phyloP scores from a whole-genome alignment of 2,888 invertebrate genomes.

The Holacanthella duospinosa region DNA sequence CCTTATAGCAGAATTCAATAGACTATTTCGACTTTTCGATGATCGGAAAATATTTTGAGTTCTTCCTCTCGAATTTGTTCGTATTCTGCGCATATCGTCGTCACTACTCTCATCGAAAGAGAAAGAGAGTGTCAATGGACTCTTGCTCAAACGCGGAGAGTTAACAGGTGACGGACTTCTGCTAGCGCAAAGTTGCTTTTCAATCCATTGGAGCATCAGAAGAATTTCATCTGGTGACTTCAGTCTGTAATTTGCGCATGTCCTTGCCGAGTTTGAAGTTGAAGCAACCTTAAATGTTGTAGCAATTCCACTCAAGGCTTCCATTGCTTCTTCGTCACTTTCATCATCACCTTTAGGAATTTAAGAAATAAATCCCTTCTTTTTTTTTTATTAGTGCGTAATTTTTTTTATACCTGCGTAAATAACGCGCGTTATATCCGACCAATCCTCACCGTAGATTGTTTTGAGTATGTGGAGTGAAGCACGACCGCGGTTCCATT shows the following conservation, averaged over 20 bases:
- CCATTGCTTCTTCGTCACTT: slow-evolving; percentile 41
- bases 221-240: slow-evolving; percentile 42
- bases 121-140: slow-evolving; percentile 10
- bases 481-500: slow-evolving; percentile 44
- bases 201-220: slow-evolving; percentile 42
- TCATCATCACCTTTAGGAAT: slow-evolving; percentile 43
- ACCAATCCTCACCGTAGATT: slow-evolving; percentile 44
- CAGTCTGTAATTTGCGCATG: slow-evolving; percentile 41
- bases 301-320: slow-evolving; percentile 42
- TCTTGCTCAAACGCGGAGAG: slow-evolving; percentile 16
- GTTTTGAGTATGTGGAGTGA: slow-evolving; percentile 44
- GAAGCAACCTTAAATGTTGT: slow-evolving; percentile 42
- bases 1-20: slow-evolving; percentile 4
- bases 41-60: slow-evolving; percentile 36
- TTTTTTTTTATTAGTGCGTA: no score
- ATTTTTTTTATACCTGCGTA: no score
- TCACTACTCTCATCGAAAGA: slow-evolving; percentile 35
- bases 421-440: slow-evolving; percentile 42
- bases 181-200: slow-evolving; percentile 24
- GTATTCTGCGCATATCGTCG: slow-evolving; percentile 33
- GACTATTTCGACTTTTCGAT: neutral
- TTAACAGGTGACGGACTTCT: slow-evolving; percentile 26
- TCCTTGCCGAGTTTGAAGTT: neutral
- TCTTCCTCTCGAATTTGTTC: slow-evolving; percentile 34
- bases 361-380: no score